A percentile compares a stretch with the other conserved stretches of the same genome.
Evolutionary conservation across 2,113 vertebrate species (phyloP).

Genomic region (Seriola dumerili): DNA sequence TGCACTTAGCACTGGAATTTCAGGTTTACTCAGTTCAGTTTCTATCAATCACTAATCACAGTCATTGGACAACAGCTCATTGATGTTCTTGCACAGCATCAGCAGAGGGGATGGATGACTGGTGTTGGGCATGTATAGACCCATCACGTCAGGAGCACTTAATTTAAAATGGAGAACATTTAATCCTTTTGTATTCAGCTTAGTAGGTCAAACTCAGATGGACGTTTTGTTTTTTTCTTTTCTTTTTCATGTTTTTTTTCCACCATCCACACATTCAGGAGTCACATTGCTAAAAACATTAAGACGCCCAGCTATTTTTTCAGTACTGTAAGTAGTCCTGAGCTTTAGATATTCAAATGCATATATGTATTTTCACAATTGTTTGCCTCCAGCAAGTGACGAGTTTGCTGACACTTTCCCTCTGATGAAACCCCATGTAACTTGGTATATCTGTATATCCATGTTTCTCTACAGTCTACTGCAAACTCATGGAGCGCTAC

Average conservation of each 20-base stretch:
- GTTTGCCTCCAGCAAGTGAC: neutral
- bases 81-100: neutral
- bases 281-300: neutral
- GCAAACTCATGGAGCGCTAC: neutral
- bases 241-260: neutral
- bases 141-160: neutral
- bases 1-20: neutral
- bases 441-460: neutral
- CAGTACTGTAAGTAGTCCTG: too few species aligned
- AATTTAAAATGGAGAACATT: neutral
- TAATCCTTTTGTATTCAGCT: constrained; percentile 13
- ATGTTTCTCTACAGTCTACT: neutral
- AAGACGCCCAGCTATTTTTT: too few species aligned
- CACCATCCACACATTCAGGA: neutral
- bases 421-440: neutral
- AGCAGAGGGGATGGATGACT: neutral
- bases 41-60: constrained; percentile 1
- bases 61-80: constrained; percentile 2
- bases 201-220: neutral
- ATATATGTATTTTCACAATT: neutral
- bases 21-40: constrained; percentile 28
- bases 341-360: neutral
- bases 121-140: neutral
- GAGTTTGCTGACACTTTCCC: neutral
- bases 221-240: neutral